These are phyloP conservation scores for Hycleus phaleratus DNA, from an alignment of 1,140 invertebrate genomes.

Conservation along the genomic window DNA sequence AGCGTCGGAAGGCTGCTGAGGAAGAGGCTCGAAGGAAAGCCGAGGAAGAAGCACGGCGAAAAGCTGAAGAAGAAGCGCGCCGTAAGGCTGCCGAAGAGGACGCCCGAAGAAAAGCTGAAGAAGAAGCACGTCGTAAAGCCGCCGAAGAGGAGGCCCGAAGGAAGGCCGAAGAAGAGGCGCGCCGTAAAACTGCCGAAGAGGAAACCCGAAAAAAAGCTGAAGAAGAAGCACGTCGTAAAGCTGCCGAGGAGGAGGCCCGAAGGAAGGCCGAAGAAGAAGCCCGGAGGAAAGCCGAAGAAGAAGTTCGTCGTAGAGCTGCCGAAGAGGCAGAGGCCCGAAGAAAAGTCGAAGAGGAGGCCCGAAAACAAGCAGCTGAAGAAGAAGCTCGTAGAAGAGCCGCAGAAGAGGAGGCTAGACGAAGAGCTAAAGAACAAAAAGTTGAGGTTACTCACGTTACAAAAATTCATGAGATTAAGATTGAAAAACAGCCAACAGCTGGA, in stretches of 20 bases:
- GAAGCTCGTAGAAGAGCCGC: constrained; percentile 37
- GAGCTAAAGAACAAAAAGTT: constrained; percentile 10
- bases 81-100: constrained; percentile 39
- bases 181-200: constrained; percentile 32
- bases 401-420: constrained; percentile 26
- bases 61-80: constrained; percentile 39
- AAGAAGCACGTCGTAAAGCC: constrained; percentile 32
- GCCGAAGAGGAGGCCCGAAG: constrained; percentile 35
- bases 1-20: constrained; percentile 26
- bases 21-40: constrained; percentile 27
- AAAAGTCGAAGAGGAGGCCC: constrained; percentile 8
- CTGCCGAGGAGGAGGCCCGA: constrained; percentile 21
- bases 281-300: constrained; percentile 37
- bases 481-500: constrained; percentile 51
- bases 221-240: constrained; percentile 11
- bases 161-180: constrained; percentile 39
- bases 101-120: constrained; percentile 39
- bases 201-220: constrained; percentile 35
- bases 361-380: constrained; percentile 35
- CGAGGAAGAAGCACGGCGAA: constrained; percentile 29
- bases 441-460: constrained; percentile 27
- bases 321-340: constrained; percentile 14
- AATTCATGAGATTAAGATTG: constrained; percentile 19
- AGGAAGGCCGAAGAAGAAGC: constrained; percentile 20
- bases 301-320: constrained; percentile 18